These are phyloP conservation scores for Lycocerus yunnanus DNA, from an alignment of 2,888 invertebrate genomes.

Conservation along the genomic window DNA sequence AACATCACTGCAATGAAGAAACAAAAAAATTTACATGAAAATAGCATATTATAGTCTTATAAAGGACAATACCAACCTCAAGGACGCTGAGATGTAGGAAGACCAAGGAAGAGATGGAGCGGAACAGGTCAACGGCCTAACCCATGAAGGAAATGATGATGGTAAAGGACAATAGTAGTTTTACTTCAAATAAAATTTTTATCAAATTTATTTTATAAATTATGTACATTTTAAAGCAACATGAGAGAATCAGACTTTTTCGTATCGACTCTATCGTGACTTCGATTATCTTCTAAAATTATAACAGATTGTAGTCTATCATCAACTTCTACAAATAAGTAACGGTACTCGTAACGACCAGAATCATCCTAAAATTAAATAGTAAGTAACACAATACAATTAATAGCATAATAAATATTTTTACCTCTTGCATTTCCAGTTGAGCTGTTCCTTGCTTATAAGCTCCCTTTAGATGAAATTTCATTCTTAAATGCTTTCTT, in stretches of 20 bases:
- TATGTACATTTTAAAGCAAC: not conserved
- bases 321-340: slow-evolving; percentile 82
- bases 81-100: too few species aligned
- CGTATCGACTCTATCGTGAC: not conserved
- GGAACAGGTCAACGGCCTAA: too few species aligned
- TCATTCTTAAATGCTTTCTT: slow-evolving; percentile 81
- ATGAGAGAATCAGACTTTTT: not conserved
- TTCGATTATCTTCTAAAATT: slow-evolving; percentile 77
- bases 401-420: slow-evolving; percentile 9
- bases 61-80: too few species aligned
- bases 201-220: too few species aligned
- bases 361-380: slow-evolving; percentile 68
- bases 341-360: slow-evolving; percentile 80
- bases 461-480: slow-evolving; percentile 86
- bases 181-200: too few species aligned
- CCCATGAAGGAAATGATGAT: too few species aligned
- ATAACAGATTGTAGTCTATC: slow-evolving; percentile 76
- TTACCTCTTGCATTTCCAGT: slow-evolving; percentile 83
- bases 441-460: slow-evolving; percentile 82
- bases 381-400: not conserved
- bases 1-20: too few species aligned
- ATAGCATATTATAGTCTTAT: too few species aligned
- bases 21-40: too few species aligned
- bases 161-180: too few species aligned
- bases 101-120: too few species aligned